phyloP scores from a whole-genome alignment of 2,113 vertebrate species.

The Puntigrus tetrazona region DNA sequence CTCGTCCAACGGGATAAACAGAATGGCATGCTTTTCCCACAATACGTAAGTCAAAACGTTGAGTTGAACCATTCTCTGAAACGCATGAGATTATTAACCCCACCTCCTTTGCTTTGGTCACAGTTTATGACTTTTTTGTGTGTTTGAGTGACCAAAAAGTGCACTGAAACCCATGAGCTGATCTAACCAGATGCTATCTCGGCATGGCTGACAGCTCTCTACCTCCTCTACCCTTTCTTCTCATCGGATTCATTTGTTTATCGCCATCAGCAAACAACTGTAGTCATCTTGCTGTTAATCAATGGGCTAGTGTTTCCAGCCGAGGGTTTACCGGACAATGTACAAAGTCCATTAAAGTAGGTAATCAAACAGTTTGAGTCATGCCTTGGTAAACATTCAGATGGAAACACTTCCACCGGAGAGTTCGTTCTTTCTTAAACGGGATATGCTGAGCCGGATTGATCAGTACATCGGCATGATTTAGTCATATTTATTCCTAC shows the following conservation, averaged over 20 bases:
- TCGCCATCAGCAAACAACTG: background rate
- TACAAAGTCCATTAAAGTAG: background rate
- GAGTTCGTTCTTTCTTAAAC: background rate
- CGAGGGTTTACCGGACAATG: constrained; percentile 31
- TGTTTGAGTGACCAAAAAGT: constrained; percentile 36
- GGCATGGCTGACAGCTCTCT: constrained; percentile 50
- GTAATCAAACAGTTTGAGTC: background rate
- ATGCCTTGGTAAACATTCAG: background rate
- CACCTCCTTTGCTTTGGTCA: constrained; percentile 73
- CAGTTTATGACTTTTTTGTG: constrained; percentile 8
- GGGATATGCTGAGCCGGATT: background rate
- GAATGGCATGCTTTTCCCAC: constrained; percentile 93
- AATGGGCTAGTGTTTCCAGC: constrained; percentile 29
- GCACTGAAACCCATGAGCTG: constrained; percentile 48
- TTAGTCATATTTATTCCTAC: background rate
- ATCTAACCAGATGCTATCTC: constrained; percentile 47
- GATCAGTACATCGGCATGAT: background rate
- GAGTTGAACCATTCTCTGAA: constrained; percentile 76
- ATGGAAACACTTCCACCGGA: constrained; percentile 7
- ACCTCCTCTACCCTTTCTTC: background rate
- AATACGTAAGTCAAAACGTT: constrained; percentile 86
- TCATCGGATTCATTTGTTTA: constrained; percentile 15
- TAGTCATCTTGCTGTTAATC: background rate
- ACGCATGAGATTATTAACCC: constrained; percentile 87
- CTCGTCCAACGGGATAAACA: constrained; percentile 79